Evolutionary conservation across 2,888 invertebrate genomes (phyloP).

Genomic region (Cistogaster globosa): DNA sequence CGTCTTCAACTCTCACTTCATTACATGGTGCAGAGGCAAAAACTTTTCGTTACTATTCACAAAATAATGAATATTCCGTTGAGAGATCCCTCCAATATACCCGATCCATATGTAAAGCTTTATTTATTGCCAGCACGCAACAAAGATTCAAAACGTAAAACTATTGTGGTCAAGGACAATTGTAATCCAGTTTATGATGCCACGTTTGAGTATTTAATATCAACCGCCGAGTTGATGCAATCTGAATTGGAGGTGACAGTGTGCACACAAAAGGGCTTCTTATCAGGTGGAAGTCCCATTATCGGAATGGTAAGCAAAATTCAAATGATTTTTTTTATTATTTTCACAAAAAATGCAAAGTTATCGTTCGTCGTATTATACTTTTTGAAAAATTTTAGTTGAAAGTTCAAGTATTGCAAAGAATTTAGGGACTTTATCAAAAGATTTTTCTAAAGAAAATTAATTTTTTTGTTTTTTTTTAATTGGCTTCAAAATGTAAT

Average conservation of each 20-base stretch:
- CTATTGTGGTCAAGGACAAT: constrained; percentile 91
- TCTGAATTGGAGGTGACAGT: constrained; percentile 93
- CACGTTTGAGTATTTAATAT: constrained; percentile 94
- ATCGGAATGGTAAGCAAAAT: constrained; percentile 88
- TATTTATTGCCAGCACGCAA: constrained; percentile 93
- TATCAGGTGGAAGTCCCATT: constrained; percentile 90
- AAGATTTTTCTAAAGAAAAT: too few species aligned
- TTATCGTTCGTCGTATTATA: too few species aligned
- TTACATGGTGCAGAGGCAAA: constrained; percentile 92
- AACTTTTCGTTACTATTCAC: constrained; percentile 92
- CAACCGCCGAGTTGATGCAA: constrained; percentile 90
- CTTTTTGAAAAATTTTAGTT: too few species aligned
- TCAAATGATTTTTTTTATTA: too few species aligned
- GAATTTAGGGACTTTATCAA: too few species aligned
- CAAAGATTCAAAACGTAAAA: constrained; percentile 94
- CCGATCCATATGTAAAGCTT: constrained; percentile 95
- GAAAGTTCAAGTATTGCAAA: too few species aligned
- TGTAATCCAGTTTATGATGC: constrained; percentile 96
- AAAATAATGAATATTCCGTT: constrained; percentile 94
- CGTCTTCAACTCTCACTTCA: constrained; percentile 93
- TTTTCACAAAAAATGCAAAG: too few species aligned
- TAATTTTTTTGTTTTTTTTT: too few species aligned
- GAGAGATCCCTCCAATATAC: constrained; percentile 91
- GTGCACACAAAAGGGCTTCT: constrained; percentile 93
- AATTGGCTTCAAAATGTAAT: too few species aligned